A percentile compares a stretch with the other conserved stretches of the same genome.
Evolutionary conservation across 64 coral and sea anemone genomes (phyloP).

Genomic region (Dendronephthya gigantea): DNA sequence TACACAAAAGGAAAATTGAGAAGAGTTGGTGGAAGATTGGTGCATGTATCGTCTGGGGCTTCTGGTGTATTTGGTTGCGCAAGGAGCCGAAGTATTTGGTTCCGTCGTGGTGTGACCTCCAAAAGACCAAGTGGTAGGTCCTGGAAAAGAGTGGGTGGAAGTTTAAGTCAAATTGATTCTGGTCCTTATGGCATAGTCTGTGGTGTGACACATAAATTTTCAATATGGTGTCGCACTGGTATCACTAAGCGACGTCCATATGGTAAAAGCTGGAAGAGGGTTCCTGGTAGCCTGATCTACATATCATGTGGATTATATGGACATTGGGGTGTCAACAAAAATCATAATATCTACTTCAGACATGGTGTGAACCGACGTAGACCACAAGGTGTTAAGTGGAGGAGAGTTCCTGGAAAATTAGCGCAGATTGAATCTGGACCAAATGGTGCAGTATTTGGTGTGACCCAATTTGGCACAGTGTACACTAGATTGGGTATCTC

Average conservation of each 20-base stretch:
- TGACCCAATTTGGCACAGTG: not conserved
- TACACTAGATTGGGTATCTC: not conserved
- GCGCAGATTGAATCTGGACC: slow-evolving; percentile 24
- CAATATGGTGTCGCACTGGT: not conserved
- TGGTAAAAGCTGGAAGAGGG: not conserved
- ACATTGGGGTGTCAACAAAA: slow-evolving; percentile 1
- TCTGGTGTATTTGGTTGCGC: not conserved
- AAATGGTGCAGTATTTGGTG: slow-evolving; percentile 13
- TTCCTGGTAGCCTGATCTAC: not conserved
- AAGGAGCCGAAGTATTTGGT: not conserved
- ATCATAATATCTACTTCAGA: not conserved
- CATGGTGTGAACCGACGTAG: not conserved
- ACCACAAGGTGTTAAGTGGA: slow-evolving; percentile 22
- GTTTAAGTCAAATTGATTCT: not conserved
- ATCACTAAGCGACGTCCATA: not conserved
- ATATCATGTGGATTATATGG: slow-evolving; percentile 6
- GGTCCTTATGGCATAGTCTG: slow-evolving; percentile 17
- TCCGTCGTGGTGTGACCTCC: not conserved
- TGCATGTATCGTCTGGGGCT: not conserved
- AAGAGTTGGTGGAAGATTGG: not conserved
- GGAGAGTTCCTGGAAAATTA: not conserved
- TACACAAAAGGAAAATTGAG: not conserved
- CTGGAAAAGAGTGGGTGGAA: not conserved
- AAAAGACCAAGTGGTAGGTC: not conserved
- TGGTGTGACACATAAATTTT: not conserved